Evolutionary conservation across 2,888 invertebrate genomes (phyloP).

Genomic region (Diachrysia chrysitis): DNA sequence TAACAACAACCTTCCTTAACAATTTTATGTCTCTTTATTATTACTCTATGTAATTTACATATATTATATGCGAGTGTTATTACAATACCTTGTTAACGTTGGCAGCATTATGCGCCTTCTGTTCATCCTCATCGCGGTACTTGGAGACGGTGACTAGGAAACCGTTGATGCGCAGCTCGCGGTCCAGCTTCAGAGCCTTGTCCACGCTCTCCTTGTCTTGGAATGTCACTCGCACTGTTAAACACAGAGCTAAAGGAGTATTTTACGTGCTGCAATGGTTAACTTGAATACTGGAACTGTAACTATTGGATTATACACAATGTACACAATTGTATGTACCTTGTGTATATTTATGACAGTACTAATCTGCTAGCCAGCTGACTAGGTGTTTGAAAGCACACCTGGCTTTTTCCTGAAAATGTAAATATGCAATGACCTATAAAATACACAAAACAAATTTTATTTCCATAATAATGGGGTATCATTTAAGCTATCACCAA

Average conservation of each 20-base stretch:
- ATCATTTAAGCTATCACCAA: no score
- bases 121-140: conserved; percentile 86
- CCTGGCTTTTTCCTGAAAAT: neutral
- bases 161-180: conserved; percentile 87
- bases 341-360: neutral
- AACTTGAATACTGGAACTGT: neutral
- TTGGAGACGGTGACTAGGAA: conserved; percentile 86
- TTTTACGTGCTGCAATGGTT: conserved; percentile 3
- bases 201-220: conserved; percentile 83
- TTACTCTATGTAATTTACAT: neutral
- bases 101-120: conserved; percentile 81
- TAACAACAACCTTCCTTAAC: no score
- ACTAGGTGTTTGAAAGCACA: neutral
- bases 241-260: conserved; percentile 9
- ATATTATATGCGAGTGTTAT: neutral
- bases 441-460: no score
- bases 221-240: conserved; percentile 85
- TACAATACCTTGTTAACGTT: conserved; percentile 78
- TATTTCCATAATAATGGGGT: no score
- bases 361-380: neutral
- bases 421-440: neutral
- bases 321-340: neutral
- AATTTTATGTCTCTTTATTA: neutral
- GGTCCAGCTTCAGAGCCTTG: conserved; percentile 84
- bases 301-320: neutral